Evolutionary conservation across 2,113 vertebrate genomes (phyloP), one percentile per base, ranked within the genome.

Genomic region (Phasianus colchicus): DNA sequence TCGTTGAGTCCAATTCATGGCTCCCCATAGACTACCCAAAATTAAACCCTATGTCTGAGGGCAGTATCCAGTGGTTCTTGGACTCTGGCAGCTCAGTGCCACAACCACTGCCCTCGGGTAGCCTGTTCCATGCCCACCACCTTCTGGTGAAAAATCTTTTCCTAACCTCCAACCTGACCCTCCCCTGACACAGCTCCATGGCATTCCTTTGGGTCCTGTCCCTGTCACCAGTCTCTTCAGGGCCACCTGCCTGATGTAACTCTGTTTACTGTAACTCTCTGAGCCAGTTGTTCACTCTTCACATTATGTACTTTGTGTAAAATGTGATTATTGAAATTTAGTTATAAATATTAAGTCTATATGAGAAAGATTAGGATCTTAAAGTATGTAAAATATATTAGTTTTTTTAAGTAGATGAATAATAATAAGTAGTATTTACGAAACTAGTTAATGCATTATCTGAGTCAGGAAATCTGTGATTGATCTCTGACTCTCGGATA

Each of bases 391-490:
- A 17, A 14, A 20, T 40, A 38, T 54, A 54, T 20, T 72, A 70
- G 45, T 17, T 60, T 67, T 67, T 32, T 66, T 48, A 83, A 60
- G 40, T 69, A 57, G 57, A 7, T 87, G 30, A 64, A 47, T 76
- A 65, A 61, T 65, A 84, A 40, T 75, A 19, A 54, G 38, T 65
- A 54, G 34, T 65, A 54, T 69, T 87, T 76, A 52, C 10, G 42
- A 54, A 73, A 74, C 34, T n/a, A 75, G 83, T 61, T 9, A 10
- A n/a, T 34, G 4, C 38, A 13, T 67, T 25, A 8, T 89, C 69
- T 94, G 85, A 77, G 83, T 32, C 69, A 94, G 83, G 90, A 94
- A 96, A 34, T 93, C 69, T 83, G 79, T 70, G 50, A 63, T 45
- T 75, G 47, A 89, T 19, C 52, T 92, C 19, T 84, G 70, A 72